Conservation (phyloP, 2,888 invertebrate species). For the Amitus sp. region DNA sequence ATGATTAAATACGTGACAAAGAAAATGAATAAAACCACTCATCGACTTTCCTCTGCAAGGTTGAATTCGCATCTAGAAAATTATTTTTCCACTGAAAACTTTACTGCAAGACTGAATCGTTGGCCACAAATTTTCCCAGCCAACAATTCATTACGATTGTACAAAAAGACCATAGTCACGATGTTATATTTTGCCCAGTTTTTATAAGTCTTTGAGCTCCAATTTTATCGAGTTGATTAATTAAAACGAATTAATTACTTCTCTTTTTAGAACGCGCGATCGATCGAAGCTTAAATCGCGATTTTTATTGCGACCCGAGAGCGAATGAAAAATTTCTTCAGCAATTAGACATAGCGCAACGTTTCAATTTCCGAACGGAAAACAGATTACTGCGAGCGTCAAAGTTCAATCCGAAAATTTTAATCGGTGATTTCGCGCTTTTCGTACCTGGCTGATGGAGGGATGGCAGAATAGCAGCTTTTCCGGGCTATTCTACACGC, state of each 20-base stretch:
- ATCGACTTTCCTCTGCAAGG: too few relatives aligned
- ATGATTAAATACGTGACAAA: too few relatives aligned
- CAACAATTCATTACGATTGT: background rate
- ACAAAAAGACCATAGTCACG: background rate
- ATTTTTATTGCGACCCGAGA: too few relatives aligned
- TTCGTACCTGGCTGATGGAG: constrained; percentile 41
- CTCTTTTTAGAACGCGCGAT: too few relatives aligned
- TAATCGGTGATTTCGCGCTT: constrained; percentile 39
- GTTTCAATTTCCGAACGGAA: constrained; percentile 35
- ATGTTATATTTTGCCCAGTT: constrained; percentile 14
- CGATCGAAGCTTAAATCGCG: background rate
- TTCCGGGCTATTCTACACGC: constrained; percentile 52
- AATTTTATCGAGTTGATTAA: constrained; percentile 7
- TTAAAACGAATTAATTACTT: background rate
- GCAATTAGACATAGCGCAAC: constrained; percentile 17
- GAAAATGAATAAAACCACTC: too few relatives aligned
- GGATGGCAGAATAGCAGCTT: constrained; percentile 44
- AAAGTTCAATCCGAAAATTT: constrained; percentile 40
- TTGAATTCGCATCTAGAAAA: too few relatives aligned
- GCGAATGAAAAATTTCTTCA: constrained; percentile 10
- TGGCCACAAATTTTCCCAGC: background rate
- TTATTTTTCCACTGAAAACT: background rate
- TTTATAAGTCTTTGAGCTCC: constrained; percentile 7
- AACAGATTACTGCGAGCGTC: constrained; percentile 35
- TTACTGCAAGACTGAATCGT: too few relatives aligned